Evolutionary conservation across 2,888 invertebrate genomes (phyloP).

Genomic region (Carabus problematicus): DNA sequence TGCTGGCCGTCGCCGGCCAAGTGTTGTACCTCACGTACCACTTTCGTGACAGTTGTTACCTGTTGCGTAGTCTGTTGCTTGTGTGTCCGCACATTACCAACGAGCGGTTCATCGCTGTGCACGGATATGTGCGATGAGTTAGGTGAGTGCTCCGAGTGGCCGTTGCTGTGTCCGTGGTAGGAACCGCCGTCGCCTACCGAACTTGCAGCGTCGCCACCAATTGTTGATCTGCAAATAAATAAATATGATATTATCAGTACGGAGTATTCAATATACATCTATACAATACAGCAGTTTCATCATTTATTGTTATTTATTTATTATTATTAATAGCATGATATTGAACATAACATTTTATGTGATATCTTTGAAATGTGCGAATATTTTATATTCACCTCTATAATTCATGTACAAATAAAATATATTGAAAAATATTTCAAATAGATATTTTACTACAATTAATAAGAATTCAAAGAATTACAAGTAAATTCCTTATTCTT

Average conservation of each 20-base stretch:
- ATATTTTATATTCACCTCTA: too few species aligned
- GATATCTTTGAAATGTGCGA: too few species aligned
- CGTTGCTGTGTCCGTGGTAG: slow-evolving; percentile 66
- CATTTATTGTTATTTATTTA: too few species aligned
- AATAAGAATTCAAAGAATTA: too few species aligned
- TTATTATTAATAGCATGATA: neutral
- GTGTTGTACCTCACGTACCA: slow-evolving; percentile 69
- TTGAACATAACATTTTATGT: too few species aligned
- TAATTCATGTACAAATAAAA: too few species aligned
- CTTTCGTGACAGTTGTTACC: slow-evolving; percentile 76
- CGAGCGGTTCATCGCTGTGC: slow-evolving; percentile 63
- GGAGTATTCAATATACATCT: slow-evolving; percentile 14
- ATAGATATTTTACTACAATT: too few species aligned
- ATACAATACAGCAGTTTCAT: slow-evolving; percentile 20
- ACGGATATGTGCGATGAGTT: slow-evolving; percentile 64
- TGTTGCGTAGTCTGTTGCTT: slow-evolving; percentile 74
- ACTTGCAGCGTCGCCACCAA: slow-evolving; percentile 52
- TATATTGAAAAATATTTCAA: too few species aligned
- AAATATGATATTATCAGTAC: too few species aligned
- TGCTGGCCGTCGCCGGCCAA: slow-evolving; percentile 64
- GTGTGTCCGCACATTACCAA: slow-evolving; percentile 67
- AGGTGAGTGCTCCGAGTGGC: slow-evolving; percentile 70
- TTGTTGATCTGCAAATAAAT: slow-evolving; percentile 23
- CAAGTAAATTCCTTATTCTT: too few species aligned
- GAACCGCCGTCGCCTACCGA: slow-evolving; percentile 53